Percentiles rank a stretch among this genome's conserved stretches.
phyloP scores from a whole-genome alignment of 2,797 vertebrate genomes.

The Chrysocyon brachyurus region DNA sequence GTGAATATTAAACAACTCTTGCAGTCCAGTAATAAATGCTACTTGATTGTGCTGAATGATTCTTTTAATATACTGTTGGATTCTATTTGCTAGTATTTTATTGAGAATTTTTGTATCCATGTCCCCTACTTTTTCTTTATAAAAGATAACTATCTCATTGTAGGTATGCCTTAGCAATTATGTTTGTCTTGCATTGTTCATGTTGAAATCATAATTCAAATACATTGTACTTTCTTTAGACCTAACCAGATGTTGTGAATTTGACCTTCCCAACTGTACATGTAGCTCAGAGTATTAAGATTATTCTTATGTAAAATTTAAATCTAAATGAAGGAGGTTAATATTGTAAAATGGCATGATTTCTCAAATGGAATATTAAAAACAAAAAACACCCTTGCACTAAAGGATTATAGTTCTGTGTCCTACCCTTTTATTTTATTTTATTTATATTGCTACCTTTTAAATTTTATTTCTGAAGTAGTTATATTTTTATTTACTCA shows the following conservation, averaged over 20 bases:
- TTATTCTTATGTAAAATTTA: neutral
- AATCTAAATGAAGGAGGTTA: neutral
- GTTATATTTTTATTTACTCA: constrained; percentile 56
- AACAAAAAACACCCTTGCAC: neutral
- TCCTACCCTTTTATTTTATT: neutral
- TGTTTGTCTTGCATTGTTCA: neutral
- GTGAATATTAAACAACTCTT: neutral
- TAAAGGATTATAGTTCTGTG: constrained; percentile 8
- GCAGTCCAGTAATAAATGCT: neutral
- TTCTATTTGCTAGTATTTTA: neutral
- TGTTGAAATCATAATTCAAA: neutral
- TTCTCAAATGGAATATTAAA: constrained; percentile 35
- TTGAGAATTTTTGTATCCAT: neutral
- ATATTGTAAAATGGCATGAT: neutral
- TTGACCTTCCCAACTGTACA: neutral
- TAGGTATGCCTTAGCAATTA: neutral
- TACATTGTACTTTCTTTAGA: neutral
- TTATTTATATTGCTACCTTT: constrained; percentile 44
- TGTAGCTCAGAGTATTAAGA: neutral
- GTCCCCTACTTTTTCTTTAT: neutral
- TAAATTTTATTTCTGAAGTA: constrained; percentile 40
- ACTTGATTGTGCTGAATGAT: neutral
- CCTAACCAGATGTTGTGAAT: neutral
- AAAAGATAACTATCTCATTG: neutral
- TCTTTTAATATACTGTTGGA: neutral